Evolutionary conservation across 2,888 invertebrate species (phyloP), one percentile per base, ranked within the genome.

Genomic region (Ennomos fuscantarius): DNA sequence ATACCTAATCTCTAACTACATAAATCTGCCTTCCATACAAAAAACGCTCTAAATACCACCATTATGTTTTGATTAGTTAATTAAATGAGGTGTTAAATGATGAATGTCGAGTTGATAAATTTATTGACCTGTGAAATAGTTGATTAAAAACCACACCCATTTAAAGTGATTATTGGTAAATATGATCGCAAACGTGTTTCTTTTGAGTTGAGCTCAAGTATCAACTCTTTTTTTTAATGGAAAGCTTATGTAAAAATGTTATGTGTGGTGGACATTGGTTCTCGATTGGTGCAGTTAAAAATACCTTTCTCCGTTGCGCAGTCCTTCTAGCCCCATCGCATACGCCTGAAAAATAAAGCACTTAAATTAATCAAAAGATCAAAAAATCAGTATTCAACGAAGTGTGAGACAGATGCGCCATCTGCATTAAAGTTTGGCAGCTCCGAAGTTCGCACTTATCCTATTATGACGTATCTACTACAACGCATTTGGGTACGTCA

Each of bases 291-390:
- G 9, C 13, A 39, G 9, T 11, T n/a, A 9, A 13, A 46, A 42
- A 40, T 59, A 84, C 84, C 81, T 78, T 79, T 67, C 83, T 68
- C 37, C 84, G 74, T 54, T 84, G 84, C 9, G 81, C 69, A 32
- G 73, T 63, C 13, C 83, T 60, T 34, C 85, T 75, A 9, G 76
- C 74, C 46, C 74, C 84, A 53, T 83, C 78, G 57, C 81, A 81
- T 8, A 68, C 65, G 51, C 74, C 85, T 85, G 83, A 32, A 81
- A 82, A 43, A 34, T 36, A 49, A 43, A 43, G 9, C 5, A 24
- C 6, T 24, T 24, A 24, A 24, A 6, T 24, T 24, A 24, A 24
- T 24, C 6, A 24, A 24, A 24, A 3, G 24, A 1, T 24, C 24
- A 24, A 24, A 2, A 2, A 24, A 24, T 1, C 2, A 1, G 2